Base-by-base conservation (phyloP, 2,888 invertebrate species). In the Cremastobaeus sp. region DNA sequence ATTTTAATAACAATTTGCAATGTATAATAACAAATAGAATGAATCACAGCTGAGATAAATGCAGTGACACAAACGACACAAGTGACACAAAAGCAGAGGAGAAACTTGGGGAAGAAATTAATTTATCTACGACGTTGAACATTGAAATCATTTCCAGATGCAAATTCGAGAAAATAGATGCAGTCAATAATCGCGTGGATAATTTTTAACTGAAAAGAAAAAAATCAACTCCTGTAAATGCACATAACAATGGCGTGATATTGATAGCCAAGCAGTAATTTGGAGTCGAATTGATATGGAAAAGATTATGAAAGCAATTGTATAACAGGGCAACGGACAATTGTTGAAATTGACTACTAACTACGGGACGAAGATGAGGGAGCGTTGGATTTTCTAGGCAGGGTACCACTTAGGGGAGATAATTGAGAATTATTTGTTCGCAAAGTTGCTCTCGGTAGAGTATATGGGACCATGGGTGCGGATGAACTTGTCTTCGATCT, bases 361-460 rank as follows among this genome's bases (percentile, higher is more conserved):
- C 81, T 84, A 81, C 83, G 82, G 71, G 81, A 62, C 45, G 78
- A 80, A 48, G 83, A 76, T 47, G 81, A 78, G 17, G 80, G 71
- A 60, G 81, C 81, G 64, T 79, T 80, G 52, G 81, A 80, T 72
- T 78, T 80, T 73, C 85, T 80, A 25, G 84, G 76, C 43, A 86
- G 78, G 25, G 84, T 82, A 64, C 82, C 82, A 65, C 81, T 82
- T 9, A 83, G 68, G 21, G 84, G 82, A 65, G 79, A 79, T 35
- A 82, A 80, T 32, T 87, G 85, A 2, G 85, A 85, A 59, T 82
- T 81, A 60, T 77, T 77, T 59, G 81, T 54, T 72, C 81, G 83
- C 62, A 87, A 77, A 14, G 84, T 81, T 18, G 84, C 88, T 65
- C 87, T 81, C 17, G 88, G 88, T 47, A 88, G 83, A 50, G 83